phyloP scores from a whole-genome alignment of 2,113 vertebrate species.

The Alouatta palliata region DNA sequence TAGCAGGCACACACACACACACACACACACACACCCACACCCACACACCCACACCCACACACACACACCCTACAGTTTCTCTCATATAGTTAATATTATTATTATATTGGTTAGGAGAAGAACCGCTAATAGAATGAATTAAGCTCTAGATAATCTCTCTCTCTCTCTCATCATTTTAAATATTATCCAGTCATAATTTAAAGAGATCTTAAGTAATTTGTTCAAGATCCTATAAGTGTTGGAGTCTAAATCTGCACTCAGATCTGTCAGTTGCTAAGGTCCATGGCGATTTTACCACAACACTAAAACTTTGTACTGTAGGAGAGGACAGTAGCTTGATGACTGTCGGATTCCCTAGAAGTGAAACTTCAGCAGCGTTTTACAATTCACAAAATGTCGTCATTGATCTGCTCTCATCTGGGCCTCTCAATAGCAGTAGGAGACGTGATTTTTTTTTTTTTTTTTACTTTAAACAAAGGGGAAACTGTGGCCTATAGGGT shows the following conservation, averaged over 20 bases:
- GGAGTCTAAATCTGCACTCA: neutral
- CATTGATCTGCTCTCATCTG: neutral
- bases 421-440: neutral
- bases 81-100: neutral
- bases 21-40: neutral
- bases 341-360: neutral
- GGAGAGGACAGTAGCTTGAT: neutral
- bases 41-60: no score
- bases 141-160: neutral
- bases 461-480: neutral
- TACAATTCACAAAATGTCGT: neutral
- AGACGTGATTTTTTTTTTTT: neutral
- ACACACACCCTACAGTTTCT: neutral
- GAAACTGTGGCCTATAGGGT: fast-evolving
- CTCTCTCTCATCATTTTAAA: neutral
- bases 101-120: neutral
- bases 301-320: neutral
- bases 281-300: neutral
- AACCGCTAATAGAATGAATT: neutral
- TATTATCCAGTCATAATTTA: neutral
- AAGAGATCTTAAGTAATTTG: neutral
- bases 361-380: neutral
- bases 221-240: neutral
- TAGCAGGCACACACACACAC: fast-evolving
- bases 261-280: neutral